A percentile compares a stretch with the other conserved stretches of the same genome.
phyloP scores from a whole-genome alignment of 2,113 vertebrate species.

The Coreoperca whiteheadi region DNA sequence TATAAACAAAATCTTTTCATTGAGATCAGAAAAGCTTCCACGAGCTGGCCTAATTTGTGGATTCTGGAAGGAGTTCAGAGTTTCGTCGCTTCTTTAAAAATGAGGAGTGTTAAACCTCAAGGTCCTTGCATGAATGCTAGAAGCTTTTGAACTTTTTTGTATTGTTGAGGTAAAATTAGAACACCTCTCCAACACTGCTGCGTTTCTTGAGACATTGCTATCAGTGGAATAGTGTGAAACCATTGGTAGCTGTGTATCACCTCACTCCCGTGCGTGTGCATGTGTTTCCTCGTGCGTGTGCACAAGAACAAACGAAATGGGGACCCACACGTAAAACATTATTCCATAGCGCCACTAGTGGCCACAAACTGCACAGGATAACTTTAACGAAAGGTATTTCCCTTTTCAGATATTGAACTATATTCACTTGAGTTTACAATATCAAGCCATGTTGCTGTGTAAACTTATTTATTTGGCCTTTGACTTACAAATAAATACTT shows the following conservation, averaged over 20 bases:
- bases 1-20: too few relatives aligned
- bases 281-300: neutral
- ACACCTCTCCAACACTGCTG: neutral
- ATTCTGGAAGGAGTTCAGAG: too few relatives aligned
- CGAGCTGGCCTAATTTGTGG: too few relatives aligned
- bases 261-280: neutral
- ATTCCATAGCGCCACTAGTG: neutral
- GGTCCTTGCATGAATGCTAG: too few relatives aligned
- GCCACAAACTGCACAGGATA: neutral
- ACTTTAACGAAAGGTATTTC: neutral
- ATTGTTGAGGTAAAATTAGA: too few relatives aligned
- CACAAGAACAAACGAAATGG: neutral
- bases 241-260: too few relatives aligned
- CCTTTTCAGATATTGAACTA: neutral
- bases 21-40: too few relatives aligned
- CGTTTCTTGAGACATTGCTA: neutral
- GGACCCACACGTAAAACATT: neutral
- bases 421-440: neutral
- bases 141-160: too few relatives aligned
- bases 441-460: neutral
- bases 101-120: too few relatives aligned
- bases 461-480: slow-evolving; percentile 35
- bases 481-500: slow-evolving; percentile 1
- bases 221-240: neutral
- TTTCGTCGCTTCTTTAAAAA: too few relatives aligned